phyloP scores from a whole-genome alignment of 2,113 vertebrate genomes.

The Dasyprocta punctata region DNA sequence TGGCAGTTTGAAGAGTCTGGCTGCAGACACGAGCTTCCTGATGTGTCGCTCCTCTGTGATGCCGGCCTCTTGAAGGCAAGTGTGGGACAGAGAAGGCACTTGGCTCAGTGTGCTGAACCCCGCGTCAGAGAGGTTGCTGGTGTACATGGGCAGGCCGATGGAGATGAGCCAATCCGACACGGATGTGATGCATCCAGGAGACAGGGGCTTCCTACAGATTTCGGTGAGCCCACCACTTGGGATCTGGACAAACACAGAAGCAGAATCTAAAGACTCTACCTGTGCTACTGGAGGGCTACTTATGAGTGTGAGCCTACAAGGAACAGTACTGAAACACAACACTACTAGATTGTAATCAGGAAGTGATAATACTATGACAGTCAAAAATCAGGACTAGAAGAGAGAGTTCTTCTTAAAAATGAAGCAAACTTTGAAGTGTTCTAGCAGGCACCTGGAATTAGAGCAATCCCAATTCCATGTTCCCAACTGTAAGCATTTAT shows the following conservation, averaged over 20 bases:
- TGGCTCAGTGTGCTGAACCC: conserved; percentile 91
- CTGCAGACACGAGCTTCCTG: conserved; percentile 92
- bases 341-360: not conserved
- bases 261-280: not conserved
- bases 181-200: conserved; percentile 89
- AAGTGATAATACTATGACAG: not conserved
- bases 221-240: conserved; percentile 96
- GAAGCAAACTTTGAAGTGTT: not conserved
- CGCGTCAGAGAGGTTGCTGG: conserved; percentile 87
- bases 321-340: accelerated
- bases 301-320: not conserved
- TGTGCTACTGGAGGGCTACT: accelerated
- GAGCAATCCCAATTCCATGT: not conserved
- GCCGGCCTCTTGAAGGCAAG: conserved; percentile 90
- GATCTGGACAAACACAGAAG: conserved; percentile 87
- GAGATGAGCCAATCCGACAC: conserved; percentile 95
- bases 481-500: not conserved
- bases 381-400: not conserved
- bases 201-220: conserved; percentile 93
- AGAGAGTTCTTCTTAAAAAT: not conserved
- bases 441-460: not conserved
- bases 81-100: conserved; percentile 93
- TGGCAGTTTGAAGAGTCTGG: conserved; percentile 87
- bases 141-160: conserved; percentile 96
- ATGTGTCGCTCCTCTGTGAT: conserved; percentile 93